These are phyloP conservation scores for Dolichotis patagonum DNA, from an alignment of 2,113 vertebrate genomes.

Conservation along the genomic window DNA sequence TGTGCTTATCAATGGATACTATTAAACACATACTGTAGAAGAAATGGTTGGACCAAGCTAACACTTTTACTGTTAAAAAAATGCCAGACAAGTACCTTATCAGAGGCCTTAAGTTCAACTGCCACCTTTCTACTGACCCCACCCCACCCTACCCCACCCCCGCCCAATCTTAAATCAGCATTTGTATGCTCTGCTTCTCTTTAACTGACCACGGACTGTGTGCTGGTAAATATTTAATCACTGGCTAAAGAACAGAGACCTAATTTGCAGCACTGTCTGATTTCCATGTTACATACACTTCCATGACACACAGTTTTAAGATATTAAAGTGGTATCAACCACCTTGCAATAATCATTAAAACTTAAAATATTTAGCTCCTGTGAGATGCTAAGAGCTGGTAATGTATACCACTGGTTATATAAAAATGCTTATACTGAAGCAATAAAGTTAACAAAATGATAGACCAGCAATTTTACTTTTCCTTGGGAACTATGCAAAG, in stretches of 20 bases:
- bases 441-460: neutral
- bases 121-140: neutral
- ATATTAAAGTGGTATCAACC: neutral
- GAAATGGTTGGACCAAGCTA: neutral
- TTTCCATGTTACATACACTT: neutral
- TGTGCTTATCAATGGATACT: neutral
- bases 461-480: neutral
- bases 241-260: neutral
- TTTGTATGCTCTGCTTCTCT: neutral
- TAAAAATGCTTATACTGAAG: neutral
- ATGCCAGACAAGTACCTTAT: neutral
- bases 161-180: neutral
- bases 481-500: slow-evolving; percentile 7
- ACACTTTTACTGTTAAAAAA: neutral
- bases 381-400: neutral
- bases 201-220: neutral
- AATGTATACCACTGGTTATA: neutral
- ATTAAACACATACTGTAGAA: neutral
- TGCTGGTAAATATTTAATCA: neutral
- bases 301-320: neutral
- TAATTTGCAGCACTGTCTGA: neutral
- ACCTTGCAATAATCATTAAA: neutral
- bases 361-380: neutral
- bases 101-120: neutral
- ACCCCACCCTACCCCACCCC: neutral